These are phyloP conservation scores for Sylvicola fuscatus DNA, from an alignment of 2,888 invertebrate genomes.

Conservation along the genomic window DNA sequence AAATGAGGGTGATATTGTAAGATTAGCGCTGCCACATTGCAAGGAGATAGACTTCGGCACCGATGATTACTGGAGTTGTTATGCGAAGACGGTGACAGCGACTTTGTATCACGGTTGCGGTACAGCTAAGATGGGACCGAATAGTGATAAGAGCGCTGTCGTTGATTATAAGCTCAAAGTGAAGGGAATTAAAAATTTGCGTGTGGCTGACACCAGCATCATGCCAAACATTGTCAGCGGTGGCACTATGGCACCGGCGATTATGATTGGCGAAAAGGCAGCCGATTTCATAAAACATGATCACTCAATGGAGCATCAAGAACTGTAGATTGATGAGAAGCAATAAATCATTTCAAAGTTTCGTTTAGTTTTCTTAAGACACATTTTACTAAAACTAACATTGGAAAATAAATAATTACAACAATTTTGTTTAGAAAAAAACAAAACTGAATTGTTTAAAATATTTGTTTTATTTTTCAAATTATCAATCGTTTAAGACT, in stretches of 20 bases:
- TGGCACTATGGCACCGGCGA: slow-evolving; percentile 65
- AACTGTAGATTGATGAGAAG: no score
- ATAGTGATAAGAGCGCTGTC: slow-evolving; percentile 35
- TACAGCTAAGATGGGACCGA: slow-evolving; percentile 51
- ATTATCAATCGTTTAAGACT: no score
- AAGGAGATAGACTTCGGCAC: slow-evolving; percentile 12
- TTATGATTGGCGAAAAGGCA: slow-evolving; percentile 73
- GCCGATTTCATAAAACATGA: slow-evolving; percentile 31
- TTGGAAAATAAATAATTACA: no score
- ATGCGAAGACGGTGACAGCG: slow-evolving; percentile 37
- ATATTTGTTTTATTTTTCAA: no score
- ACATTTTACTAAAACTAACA: no score
- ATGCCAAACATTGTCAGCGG: slow-evolving; percentile 59
- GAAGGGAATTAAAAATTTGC: slow-evolving; percentile 36
- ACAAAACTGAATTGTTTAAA: no score
- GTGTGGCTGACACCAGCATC: slow-evolving; percentile 55
- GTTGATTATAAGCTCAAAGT: slow-evolving; percentile 44
- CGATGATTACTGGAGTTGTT: slow-evolving; percentile 42
- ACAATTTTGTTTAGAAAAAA: no score
- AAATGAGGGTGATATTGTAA: slow-evolving; percentile 14
- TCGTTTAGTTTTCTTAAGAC: no score
- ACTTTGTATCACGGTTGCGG: slow-evolving; percentile 49
- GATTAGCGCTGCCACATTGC: slow-evolving; percentile 14
- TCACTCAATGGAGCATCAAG: slow-evolving; percentile 5
- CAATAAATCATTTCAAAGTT: no score